Evolutionary conservation across 1,140 invertebrate species (phyloP), one percentile per base, ranked within the genome.

Genomic region (Macrostomum lignano): DNA sequence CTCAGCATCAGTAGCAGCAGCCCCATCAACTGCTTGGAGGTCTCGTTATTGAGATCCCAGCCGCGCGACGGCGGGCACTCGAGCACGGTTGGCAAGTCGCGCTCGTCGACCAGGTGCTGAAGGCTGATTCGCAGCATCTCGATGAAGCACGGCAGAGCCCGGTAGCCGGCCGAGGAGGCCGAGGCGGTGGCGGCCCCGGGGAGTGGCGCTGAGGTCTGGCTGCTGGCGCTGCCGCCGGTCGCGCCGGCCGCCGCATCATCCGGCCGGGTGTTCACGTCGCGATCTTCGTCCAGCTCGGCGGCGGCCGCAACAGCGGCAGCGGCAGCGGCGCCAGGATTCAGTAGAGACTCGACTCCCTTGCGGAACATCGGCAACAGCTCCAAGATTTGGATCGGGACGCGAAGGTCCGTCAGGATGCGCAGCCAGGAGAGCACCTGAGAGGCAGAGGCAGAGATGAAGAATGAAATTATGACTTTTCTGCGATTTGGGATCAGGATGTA

Each of bases 1-100:
- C 66, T 68, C 9, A 86, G 61, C 67, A 82, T 82, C 37, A 69
- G 67, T 40, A 75, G 71, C 38, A 88, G 61, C 7, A 88, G 57
- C 67, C 64, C n/a, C 40, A 74, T 70, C 10, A 73, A 66, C 45
- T 74, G 68, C 51, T 68, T 67, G 40, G 71, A 71, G 7, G 74
- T 67, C 22, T 52, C 63, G 10, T 70, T 73, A 43, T 73, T 69
- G 25, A 81, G 65, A 29, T 75, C 75, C 35, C 64, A 68, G 44
- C 84, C 72, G 37, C 68, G 67, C 36, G 74, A 73, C n/a, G 76
- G n/a, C n/a, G n/a, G n/a, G n/a, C 23, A 35, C 21, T 33, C 17
- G 25, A 21, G 22, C 25, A 35, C 10, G 13, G 17, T 30, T 34
- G 37, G 32, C 32, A 38, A 20, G 17, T 21, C 14, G n/a, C n/a